These are phyloP conservation scores for Emydocephalus ijimae DNA, from an alignment of 2,113 vertebrate genomes.

Conservation along the genomic window DNA sequence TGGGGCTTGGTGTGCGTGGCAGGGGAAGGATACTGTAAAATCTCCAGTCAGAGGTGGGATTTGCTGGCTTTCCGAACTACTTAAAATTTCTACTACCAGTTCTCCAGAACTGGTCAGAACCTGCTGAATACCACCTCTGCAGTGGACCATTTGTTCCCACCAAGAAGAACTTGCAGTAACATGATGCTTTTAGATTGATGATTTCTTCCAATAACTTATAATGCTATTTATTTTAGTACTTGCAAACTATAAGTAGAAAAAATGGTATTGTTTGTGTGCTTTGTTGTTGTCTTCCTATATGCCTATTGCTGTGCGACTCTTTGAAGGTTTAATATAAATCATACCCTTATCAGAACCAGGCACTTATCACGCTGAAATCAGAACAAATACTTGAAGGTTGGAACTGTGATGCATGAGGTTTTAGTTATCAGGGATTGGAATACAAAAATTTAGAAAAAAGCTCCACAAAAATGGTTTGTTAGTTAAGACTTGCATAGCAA, in stretches of 20 bases:
- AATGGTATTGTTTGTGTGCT: constrained; percentile 38
- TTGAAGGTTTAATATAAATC: constrained; percentile 66
- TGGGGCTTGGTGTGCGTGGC: too few relatives aligned
- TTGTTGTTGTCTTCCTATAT: constrained; percentile 47
- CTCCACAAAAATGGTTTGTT: constrained; percentile 35
- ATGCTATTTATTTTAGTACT: constrained; percentile 43
- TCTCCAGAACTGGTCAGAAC: too few relatives aligned
- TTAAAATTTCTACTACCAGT: too few relatives aligned
- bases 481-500: constrained; percentile 30
- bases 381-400: constrained; percentile 62
- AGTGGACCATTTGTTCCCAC: not conserved
- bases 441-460: constrained; percentile 34
- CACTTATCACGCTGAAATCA: constrained; percentile 55
- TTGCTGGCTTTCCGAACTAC: too few relatives aligned
- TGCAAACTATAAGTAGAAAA: constrained; percentile 49
- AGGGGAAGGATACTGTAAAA: too few relatives aligned
- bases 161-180: not conserved
- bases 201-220: constrained; percentile 11
- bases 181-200: not conserved
- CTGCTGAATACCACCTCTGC: not conserved
- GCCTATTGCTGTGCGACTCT: constrained; percentile 45
- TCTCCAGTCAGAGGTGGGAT: too few relatives aligned
- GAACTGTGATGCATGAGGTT: constrained; percentile 49
- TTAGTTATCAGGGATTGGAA: constrained; percentile 30
- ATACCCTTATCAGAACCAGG: constrained; percentile 52